Percentiles rank a stretch among this genome's conserved stretches.
phyloP scores from a whole-genome alignment of 2,113 vertebrate species.

The Pachycephala philippinensis region DNA sequence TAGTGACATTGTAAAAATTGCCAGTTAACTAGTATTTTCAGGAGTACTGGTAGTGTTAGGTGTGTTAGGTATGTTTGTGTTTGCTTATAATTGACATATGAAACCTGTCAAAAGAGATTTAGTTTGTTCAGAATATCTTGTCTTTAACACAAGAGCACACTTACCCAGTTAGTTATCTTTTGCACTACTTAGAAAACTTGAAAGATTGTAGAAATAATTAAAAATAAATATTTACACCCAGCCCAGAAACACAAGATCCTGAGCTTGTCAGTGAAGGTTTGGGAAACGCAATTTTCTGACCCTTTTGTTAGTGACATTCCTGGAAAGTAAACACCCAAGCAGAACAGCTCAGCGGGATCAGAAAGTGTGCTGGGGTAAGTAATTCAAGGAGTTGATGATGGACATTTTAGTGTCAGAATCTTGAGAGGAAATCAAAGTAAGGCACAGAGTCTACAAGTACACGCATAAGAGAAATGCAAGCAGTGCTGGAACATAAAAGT shows the following conservation, averaged over 20 bases:
- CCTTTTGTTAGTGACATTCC: not conserved
- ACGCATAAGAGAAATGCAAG: not conserved
- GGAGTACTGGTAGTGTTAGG: not conserved
- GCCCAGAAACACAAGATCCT: not conserved
- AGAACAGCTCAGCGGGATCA: not conserved
- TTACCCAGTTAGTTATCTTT: not conserved
- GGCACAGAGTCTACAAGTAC: constrained; percentile 1
- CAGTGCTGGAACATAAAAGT: constrained; percentile 5
- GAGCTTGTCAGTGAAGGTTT: not conserved
- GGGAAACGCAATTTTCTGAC: not conserved
- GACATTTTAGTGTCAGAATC: constrained; percentile 58
- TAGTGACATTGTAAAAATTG: not conserved
- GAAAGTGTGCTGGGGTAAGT: constrained; percentile 2
- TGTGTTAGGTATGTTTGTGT: not conserved
- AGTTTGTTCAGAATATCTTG: not conserved
- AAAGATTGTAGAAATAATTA: not conserved
- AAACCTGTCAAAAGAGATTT: not conserved
- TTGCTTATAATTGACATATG: not conserved
- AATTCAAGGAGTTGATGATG: constrained; percentile 34
- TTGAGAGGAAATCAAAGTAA: constrained; percentile 52
- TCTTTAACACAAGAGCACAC: not conserved
- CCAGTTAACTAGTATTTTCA: not conserved
- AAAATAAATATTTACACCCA: not conserved
- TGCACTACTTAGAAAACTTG: not conserved
- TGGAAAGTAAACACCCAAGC: constrained; percentile 41